Percentiles rank a stretch among this genome's conserved stretches.
phyloP scores from a whole-genome alignment of 2,888 invertebrate species.

The Chloromyia formosa region DNA sequence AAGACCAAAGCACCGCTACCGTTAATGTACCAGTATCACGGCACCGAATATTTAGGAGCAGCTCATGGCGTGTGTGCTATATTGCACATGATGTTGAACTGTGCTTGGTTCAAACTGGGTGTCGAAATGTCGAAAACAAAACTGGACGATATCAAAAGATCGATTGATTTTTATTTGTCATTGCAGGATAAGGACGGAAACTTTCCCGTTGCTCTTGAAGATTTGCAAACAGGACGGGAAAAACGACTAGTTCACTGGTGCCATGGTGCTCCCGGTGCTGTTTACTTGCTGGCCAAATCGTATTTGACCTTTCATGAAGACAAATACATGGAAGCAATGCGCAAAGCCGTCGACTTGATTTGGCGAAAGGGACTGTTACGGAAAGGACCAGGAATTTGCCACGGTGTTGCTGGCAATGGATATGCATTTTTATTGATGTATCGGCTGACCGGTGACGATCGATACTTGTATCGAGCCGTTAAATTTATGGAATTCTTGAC shows the following conservation, averaged over 20 bases:
- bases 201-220: constrained; percentile 79
- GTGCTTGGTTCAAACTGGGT: constrained; percentile 63
- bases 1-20: constrained; percentile 70
- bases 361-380: constrained; percentile 84
- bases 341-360: constrained; percentile 76
- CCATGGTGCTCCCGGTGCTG: constrained; percentile 85
- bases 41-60: constrained; percentile 66
- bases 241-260: constrained; percentile 90
- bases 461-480: constrained; percentile 77
- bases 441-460: constrained; percentile 75
- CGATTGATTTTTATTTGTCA: constrained; percentile 71
- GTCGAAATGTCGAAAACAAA: constrained; percentile 56
- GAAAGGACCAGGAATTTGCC: constrained; percentile 91
- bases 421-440: constrained; percentile 82
- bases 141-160: constrained; percentile 70
- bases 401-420: constrained; percentile 85
- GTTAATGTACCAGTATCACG: constrained; percentile 76
- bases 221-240: constrained; percentile 65
- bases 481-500: constrained; percentile 81
- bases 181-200: constrained; percentile 76
- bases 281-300: constrained; percentile 84
- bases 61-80: constrained; percentile 75
- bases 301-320: constrained; percentile 77
- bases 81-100: constrained; percentile 71
- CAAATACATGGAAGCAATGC: constrained; percentile 75